These are phyloP conservation scores for Antechinus stuartii DNA, from an alignment of 2,113 vertebrate genomes.

Conservation along the genomic window DNA sequence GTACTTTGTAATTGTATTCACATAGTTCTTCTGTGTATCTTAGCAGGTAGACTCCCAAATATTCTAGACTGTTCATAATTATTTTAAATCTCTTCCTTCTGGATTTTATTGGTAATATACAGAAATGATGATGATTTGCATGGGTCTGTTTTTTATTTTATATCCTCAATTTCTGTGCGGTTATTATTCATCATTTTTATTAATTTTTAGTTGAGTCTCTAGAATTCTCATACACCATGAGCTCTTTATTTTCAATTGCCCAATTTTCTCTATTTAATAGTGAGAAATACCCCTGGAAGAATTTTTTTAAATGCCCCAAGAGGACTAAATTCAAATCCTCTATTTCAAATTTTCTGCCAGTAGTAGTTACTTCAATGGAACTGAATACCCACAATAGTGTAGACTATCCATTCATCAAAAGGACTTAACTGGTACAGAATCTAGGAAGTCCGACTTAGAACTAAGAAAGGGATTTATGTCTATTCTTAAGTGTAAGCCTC, in stretches of 20 bases:
- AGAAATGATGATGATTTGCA: background rate
- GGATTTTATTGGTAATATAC: background rate
- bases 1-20: background rate
- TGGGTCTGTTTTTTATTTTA: background rate
- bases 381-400: background rate
- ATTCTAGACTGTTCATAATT: background rate
- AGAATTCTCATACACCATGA: background rate
- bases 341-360: background rate
- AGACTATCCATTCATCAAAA: background rate
- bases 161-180: background rate
- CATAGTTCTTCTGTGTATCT: background rate
- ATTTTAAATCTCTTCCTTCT: background rate
- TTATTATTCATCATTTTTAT: background rate
- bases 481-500: background rate
- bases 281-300: background rate
- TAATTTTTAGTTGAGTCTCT: background rate
- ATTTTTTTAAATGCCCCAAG: background rate
- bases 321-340: background rate
- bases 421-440: background rate
- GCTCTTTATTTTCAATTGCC: background rate
- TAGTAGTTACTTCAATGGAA: background rate
- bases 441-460: background rate
- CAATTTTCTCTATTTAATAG: background rate
- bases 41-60: background rate
- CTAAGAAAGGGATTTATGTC: background rate